A percentile compares a stretch with the other conserved stretches of the same genome.
Conservation (phyloP, 2,113 vertebrate species). For the Myotis brandtii region DNA sequence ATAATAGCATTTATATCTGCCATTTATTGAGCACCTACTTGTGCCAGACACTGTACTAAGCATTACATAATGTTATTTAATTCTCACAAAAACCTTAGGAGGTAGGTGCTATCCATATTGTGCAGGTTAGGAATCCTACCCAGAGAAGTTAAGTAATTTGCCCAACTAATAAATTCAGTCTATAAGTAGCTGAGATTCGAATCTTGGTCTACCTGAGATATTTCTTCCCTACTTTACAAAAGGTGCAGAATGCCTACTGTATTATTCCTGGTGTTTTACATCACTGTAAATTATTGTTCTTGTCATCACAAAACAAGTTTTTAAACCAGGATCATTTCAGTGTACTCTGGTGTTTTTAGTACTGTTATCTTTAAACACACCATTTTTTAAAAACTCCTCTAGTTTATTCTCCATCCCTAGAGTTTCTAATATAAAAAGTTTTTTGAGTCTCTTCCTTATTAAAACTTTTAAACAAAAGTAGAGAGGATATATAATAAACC, state of each 20-base stretch:
- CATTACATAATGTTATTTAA: slow-evolving; percentile 60
- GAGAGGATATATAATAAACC: not conserved
- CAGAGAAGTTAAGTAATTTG: slow-evolving; percentile 65
- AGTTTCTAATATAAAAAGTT: not conserved
- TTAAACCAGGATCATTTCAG: not conserved
- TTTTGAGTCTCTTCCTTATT: not conserved
- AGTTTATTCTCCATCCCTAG: not conserved
- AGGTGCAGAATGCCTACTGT: not conserved
- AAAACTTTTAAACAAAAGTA: slow-evolving; percentile 5
- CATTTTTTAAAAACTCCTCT: not conserved
- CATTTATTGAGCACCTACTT: slow-evolving; percentile 62
- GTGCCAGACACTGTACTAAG: slow-evolving; percentile 7
- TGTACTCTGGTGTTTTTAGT: slow-evolving; percentile 17
- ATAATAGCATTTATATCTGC: slow-evolving; percentile 8
- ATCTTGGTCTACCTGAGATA: not conserved
- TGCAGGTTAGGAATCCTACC: slow-evolving; percentile 15
- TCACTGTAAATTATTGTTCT: slow-evolving; percentile 24
- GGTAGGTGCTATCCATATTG: slow-evolving; percentile 43
- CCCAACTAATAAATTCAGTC: not conserved
- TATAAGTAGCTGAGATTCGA: slow-evolving; percentile 34
- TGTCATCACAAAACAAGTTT: not conserved
- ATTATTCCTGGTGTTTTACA: slow-evolving; percentile 20
- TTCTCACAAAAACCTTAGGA: slow-evolving; percentile 62
- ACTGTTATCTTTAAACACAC: not conserved
- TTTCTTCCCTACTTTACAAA: slow-evolving; percentile 12